These are phyloP conservation scores for Tretioscincus oriximinensis DNA, from an alignment of 2,113 vertebrate genomes.

Conservation along the genomic window DNA sequence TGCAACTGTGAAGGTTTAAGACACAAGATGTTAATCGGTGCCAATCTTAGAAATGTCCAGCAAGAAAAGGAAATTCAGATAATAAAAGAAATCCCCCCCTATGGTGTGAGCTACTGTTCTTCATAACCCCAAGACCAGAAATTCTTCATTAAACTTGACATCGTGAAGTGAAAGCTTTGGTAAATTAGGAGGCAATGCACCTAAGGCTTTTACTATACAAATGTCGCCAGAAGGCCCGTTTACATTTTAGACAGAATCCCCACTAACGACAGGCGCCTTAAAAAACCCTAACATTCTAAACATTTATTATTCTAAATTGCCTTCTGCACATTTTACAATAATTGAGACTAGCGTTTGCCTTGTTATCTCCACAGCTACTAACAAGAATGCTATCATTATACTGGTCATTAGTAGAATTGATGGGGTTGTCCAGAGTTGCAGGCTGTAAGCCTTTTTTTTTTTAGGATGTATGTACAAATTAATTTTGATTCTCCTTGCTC, in stretches of 20 bases:
- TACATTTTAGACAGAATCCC: neutral
- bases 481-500: slow-evolving; percentile 11
- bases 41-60: neutral
- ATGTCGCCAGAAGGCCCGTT: slow-evolving; percentile 25
- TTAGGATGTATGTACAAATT: slow-evolving; percentile 9
- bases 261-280: neutral
- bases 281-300: slow-evolving; percentile 29
- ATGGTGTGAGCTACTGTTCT: neutral
- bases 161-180: accelerated
- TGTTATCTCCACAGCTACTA: slow-evolving; percentile 52
- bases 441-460: slow-evolving; percentile 36
- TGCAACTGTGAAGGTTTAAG: neutral
- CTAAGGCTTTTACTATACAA: neutral
- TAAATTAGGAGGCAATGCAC: neutral
- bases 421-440: slow-evolving; percentile 39
- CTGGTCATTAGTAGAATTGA: slow-evolving; percentile 54
- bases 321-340: slow-evolving; percentile 41
- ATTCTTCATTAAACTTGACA: accelerated
- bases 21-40: accelerated
- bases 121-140: neutral
- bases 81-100: neutral
- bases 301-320: slow-evolving; percentile 56
- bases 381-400: slow-evolving; percentile 52
- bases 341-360: slow-evolving; percentile 46
- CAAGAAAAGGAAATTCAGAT: neutral